Conservation (phyloP, 2,797 vertebrate species). For the Lindbergichthys nudifrons region DNA sequence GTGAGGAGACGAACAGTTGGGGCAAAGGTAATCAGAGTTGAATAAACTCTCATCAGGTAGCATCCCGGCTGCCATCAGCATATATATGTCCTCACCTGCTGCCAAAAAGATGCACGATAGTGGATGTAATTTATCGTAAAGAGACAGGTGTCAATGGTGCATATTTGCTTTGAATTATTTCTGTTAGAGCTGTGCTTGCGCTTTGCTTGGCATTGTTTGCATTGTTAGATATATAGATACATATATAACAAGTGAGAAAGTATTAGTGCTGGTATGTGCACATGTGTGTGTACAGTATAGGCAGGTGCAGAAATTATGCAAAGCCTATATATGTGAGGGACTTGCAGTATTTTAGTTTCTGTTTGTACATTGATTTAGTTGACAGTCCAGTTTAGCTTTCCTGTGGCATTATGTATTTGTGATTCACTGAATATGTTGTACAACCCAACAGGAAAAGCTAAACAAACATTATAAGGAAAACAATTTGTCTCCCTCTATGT, state of each 20-base stretch:
- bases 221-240: slow-evolving; percentile 2
- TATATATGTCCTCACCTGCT: slow-evolving; percentile 21
- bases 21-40: slow-evolving; percentile 49
- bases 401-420: slow-evolving; percentile 51
- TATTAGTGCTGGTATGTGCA: neutral
- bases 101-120: slow-evolving; percentile 31
- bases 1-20: slow-evolving; percentile 17
- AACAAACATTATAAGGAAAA: slow-evolving; percentile 57
- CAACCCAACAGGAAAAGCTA: slow-evolving; percentile 8
- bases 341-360: slow-evolving; percentile 37
- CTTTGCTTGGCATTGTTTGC: slow-evolving; percentile 17
- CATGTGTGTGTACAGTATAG: slow-evolving; percentile 13
- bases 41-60: slow-evolving; percentile 55
- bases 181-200: neutral
- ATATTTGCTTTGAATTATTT: slow-evolving; percentile 40
- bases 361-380: slow-evolving; percentile 49
- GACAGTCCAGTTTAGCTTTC: slow-evolving; percentile 61
- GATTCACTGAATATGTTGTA: slow-evolving; percentile 50
- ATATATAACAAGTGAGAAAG: neutral
- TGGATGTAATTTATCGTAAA: slow-evolving; percentile 36
- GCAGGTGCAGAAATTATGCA: slow-evolving; percentile 24
- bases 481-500: slow-evolving; percentile 44
- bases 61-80: slow-evolving; percentile 34
- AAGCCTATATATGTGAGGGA: slow-evolving; percentile 35
- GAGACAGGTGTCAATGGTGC: slow-evolving; percentile 23